Conservation (phyloP, 2,888 invertebrate genomes). For the Pristionchus exspectatus region DNA sequence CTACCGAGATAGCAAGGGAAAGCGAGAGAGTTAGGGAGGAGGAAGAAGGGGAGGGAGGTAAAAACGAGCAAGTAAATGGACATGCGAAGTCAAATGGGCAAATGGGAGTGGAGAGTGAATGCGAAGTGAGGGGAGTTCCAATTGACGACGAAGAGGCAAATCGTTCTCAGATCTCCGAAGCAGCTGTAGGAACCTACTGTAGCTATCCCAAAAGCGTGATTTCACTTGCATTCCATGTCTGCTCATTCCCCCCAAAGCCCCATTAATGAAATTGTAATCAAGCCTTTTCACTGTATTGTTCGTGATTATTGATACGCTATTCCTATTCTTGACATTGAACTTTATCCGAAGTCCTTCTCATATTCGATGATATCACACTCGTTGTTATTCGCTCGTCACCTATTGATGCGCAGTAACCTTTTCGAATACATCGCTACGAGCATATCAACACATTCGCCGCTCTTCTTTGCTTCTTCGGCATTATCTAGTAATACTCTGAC, state of each 20-base stretch:
- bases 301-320: too few species aligned
- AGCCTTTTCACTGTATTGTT: too few species aligned
- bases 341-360: background rate
- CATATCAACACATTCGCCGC: background rate
- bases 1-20: background rate
- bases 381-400: background rate
- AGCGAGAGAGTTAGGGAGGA: background rate
- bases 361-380: background rate
- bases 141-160: background rate
- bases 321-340: too few species aligned
- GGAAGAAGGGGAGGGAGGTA: background rate
- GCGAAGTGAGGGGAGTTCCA: background rate
- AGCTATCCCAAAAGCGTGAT: too few species aligned
- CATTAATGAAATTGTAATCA: too few species aligned
- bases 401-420: conserved; percentile 13
- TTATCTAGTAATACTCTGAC: background rate
- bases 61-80: conserved; percentile 42
- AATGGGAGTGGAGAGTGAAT: background rate
- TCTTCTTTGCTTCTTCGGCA: background rate
- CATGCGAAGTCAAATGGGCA: conserved; percentile 31
- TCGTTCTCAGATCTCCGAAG: background rate
- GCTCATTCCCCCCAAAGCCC: too few species aligned
- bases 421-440: background rate
- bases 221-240: too few species aligned
- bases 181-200: too few species aligned